Conservation (phyloP, 2,888 invertebrate species). For the Villa cingulata region DNA sequence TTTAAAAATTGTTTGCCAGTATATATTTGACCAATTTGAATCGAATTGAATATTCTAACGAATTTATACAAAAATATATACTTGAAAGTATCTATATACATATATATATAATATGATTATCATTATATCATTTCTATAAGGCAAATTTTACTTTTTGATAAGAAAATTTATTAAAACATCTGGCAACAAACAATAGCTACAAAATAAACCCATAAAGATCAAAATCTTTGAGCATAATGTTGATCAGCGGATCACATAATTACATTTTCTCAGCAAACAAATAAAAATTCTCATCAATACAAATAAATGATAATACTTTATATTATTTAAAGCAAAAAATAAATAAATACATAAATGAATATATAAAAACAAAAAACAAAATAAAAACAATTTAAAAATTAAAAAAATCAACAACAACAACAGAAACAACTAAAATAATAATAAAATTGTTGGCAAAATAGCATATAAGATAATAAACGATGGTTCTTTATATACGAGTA, state of each 20-base stretch:
- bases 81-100: no score
- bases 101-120: no score
- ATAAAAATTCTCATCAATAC: constrained; percentile 7
- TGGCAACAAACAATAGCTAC: constrained; percentile 11
- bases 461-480: no score
- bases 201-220: constrained; percentile 10
- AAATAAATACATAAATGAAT: constrained; percentile 1
- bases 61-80: no score
- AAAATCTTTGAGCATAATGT: constrained; percentile 7
- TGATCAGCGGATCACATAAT: constrained; percentile 9
- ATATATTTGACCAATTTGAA: no score
- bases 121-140: background rate
- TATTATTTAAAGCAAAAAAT: background rate
- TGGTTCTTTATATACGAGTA: no score
- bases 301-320: background rate
- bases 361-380: background rate
- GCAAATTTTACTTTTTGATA: background rate
- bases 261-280: constrained; percentile 6
- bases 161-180: constrained; percentile 7
- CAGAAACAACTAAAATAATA: background rate
- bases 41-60: no score
- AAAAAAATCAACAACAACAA: no score
- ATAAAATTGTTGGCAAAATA: background rate
- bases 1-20: no score
- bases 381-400: no score